Conservation (phyloP, 2,113 vertebrate species). For the Sinocyclocheilus anshuiensis region DNA sequence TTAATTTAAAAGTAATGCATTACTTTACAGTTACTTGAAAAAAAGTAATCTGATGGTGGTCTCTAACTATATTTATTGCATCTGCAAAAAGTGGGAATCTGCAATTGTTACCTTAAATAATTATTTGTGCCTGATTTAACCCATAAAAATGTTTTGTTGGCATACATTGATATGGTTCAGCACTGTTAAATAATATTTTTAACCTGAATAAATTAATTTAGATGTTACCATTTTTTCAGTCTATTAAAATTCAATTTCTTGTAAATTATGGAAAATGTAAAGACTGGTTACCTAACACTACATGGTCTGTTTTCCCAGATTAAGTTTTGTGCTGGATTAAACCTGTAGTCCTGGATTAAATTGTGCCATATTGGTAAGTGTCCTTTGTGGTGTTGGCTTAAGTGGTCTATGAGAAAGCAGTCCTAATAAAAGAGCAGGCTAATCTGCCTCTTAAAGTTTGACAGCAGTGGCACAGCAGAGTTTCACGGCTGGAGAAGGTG, state of each 20-base stretch:
- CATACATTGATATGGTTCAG: not conserved
- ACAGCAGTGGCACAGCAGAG: slow-evolving; percentile 26
- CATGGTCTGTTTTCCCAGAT: slow-evolving; percentile 1
- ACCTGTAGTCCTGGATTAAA: slow-evolving; percentile 26
- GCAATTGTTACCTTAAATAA: too few relatives aligned
- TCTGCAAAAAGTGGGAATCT: too few relatives aligned
- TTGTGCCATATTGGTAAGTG: not conserved
- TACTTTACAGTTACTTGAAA: too few relatives aligned
- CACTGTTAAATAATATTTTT: not conserved
- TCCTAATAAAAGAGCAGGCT: slow-evolving; percentile 31
- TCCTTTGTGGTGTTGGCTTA: slow-evolving; percentile 26
- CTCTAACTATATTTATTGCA: not conserved
- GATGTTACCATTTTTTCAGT: not conserved
- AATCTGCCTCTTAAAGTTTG: slow-evolving; percentile 43
- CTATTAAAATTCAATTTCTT: not conserved
- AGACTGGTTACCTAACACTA: too few relatives aligned
- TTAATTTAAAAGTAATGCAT: too few relatives aligned
- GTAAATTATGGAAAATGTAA: not conserved
- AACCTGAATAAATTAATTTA: not conserved
- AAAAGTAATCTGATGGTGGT: not conserved
- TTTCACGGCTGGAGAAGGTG: slow-evolving; percentile 45
- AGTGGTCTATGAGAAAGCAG: slow-evolving; percentile 3
- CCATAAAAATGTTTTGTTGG: too few relatives aligned
- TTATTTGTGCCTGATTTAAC: too few relatives aligned
- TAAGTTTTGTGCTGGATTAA: slow-evolving; percentile 4